Percentiles rank a stretch among this genome's conserved stretches.
Conservation (phyloP, 2,113 vertebrate genomes). For the Notechis scutatus region DNA sequence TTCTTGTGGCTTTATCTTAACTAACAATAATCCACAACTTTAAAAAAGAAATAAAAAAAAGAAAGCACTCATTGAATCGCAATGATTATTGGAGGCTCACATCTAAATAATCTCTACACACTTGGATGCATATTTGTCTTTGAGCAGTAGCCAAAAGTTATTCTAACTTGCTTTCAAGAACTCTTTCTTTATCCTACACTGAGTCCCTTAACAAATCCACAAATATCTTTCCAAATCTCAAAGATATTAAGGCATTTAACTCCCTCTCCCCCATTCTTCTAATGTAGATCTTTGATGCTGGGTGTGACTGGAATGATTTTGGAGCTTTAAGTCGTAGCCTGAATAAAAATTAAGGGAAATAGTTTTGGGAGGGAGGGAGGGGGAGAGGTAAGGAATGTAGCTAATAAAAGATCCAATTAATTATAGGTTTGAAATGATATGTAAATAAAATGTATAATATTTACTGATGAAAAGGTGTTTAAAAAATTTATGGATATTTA, state of each 20-base stretch:
- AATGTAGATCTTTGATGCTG: constrained; percentile 73
- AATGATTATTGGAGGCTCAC: constrained; percentile 57
- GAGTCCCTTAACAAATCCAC: constrained; percentile 75
- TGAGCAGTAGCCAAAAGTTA: constrained; percentile 62
- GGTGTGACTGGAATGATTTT: constrained; percentile 75
- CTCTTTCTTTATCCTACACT: constrained; percentile 52
- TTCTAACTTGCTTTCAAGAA: constrained; percentile 60
- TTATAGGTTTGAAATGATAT: constrained; percentile 79
- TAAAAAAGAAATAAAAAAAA: constrained; percentile 37
- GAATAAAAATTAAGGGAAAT: constrained; percentile 73
- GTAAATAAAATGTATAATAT: constrained; percentile 69
- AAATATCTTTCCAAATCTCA: constrained; percentile 74
- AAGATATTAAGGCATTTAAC: constrained; percentile 69
- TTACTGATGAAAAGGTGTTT: too few species aligned
- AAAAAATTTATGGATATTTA: too few species aligned
- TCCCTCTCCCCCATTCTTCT: constrained; percentile 51
- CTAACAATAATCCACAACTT: constrained; percentile 56
- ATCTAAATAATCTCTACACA: constrained; percentile 62
- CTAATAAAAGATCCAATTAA: constrained; percentile 73
- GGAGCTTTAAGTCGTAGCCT: constrained; percentile 56
- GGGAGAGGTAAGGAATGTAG: constrained; percentile 11
- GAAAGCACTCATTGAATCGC: constrained; percentile 30
- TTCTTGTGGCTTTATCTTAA: constrained; percentile 43
- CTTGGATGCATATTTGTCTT: constrained; percentile 63
- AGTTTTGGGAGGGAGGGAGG: constrained; percentile 35